Base-by-base conservation (phyloP, 2,113 vertebrate species). In the Podocnemis expansa region DNA sequence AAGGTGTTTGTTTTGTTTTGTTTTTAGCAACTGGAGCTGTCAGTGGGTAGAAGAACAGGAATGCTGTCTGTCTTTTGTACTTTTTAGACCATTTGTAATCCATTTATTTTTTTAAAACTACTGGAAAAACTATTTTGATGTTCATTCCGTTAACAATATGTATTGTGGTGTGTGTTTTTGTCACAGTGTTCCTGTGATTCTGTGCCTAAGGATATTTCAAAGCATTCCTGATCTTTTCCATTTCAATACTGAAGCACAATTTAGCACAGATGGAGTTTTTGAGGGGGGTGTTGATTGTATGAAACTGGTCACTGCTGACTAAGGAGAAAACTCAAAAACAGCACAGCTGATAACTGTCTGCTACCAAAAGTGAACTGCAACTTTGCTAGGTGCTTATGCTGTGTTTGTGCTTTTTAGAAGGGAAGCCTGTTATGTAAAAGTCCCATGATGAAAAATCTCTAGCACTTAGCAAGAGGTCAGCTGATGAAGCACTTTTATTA, bases 101-200 rank as follows among this genome's bases (percentile, higher is more conserved):
- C 49, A 4, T 0, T 2, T 6, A 0, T 41, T 73, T 75, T 43
- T 70, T 75, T 8, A n/a, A 21, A 67, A 75, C 70, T 43, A 25
- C 38, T 75, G 41, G 41, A 43, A 43, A 75, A 41, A 27, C 41
- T 75, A 0, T 31, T 70, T 84, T 87, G 19, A 84, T 87, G 13
- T 76, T 82, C 76, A 91, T 10, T 58, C 38, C 52, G 6, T 51
- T 84, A 83, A 4, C 80, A 4, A 84, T 89, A 73, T 31, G 60
- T 60, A 22, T 4, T 78, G 56, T 31, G 58, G 43, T 75, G 41
- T 4, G 58, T 60, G 16, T 87, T n/a, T 73, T 2, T 80, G 3
- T 75, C 73, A 19, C 56, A 29, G 38, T 78, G 56, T 25, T 84
- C 91, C 78, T 67, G 52, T 8, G 55, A 89, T 4, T 81, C 90